phyloP scores from a whole-genome alignment of 2,113 vertebrate species.

The Brevimyrus niger region DNA sequence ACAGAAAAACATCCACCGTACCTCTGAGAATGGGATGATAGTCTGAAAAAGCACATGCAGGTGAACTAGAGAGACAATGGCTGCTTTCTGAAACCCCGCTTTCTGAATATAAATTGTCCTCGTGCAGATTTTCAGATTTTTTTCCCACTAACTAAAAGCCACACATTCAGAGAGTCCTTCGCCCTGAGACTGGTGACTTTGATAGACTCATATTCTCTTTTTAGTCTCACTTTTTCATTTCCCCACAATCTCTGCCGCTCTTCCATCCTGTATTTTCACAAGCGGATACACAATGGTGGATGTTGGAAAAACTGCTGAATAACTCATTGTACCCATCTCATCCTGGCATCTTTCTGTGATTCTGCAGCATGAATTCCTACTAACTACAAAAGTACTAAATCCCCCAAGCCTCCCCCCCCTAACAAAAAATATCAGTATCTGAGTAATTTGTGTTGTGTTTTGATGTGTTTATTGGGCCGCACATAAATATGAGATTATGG shows the following conservation, averaged over 20 bases:
- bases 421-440: background rate
- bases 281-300: background rate
- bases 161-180: background rate
- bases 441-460: background rate
- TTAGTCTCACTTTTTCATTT: background rate
- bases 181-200: background rate
- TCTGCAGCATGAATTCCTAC: too few species aligned
- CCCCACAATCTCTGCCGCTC: background rate
- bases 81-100: background rate
- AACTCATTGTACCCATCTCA: background rate
- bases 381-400: background rate
- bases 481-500: slow-evolving; percentile 11
- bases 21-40: background rate
- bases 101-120: background rate
- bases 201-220: background rate
- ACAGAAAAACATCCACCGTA: background rate
- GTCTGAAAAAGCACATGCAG: background rate
- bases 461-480: background rate
- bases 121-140: background rate
- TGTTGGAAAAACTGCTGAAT: background rate
- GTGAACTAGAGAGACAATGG: background rate
- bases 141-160: background rate
- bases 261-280: background rate
- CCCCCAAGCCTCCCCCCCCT: background rate
- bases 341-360: background rate